phyloP scores from a whole-genome alignment of 2,797 vertebrate genomes.

The Psittacula derbiana region DNA sequence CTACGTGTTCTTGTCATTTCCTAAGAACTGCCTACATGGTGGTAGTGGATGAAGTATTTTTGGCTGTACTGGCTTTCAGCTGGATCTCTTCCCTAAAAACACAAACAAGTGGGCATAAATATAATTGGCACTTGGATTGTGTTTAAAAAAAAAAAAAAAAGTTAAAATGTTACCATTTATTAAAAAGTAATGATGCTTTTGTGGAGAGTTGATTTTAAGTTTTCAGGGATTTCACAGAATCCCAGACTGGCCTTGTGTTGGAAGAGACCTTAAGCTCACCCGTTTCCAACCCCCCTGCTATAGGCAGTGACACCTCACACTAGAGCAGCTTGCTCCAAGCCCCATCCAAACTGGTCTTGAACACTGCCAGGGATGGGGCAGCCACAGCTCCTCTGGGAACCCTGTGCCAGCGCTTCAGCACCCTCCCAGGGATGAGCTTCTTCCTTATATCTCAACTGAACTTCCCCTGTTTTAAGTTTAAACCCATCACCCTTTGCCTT shows the following conservation, averaged over 20 bases:
- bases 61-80: neutral
- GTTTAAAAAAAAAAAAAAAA: neutral
- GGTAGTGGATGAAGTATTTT: neutral
- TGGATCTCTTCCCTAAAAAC: neutral
- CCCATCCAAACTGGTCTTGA: neutral
- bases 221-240: neutral
- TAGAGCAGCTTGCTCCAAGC: neutral
- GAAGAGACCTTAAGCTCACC: neutral
- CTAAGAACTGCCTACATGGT: fast-evolving
- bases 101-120: neutral
- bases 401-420: neutral
- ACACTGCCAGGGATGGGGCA: neutral
- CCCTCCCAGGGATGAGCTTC: neutral
- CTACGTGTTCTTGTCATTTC: neutral
- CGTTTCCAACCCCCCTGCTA: neutral
- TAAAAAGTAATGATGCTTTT: neutral
- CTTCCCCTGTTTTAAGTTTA: neutral
- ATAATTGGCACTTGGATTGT: neutral
- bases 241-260: neutral
- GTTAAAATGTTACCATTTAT: neutral
- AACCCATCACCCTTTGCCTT: neutral
- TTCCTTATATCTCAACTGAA: neutral
- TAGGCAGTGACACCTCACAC: neutral
- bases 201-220: neutral
- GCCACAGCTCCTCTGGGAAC: neutral